Conservation (phyloP, 2,113 vertebrate species). For the Clinocottus analis region DNA sequence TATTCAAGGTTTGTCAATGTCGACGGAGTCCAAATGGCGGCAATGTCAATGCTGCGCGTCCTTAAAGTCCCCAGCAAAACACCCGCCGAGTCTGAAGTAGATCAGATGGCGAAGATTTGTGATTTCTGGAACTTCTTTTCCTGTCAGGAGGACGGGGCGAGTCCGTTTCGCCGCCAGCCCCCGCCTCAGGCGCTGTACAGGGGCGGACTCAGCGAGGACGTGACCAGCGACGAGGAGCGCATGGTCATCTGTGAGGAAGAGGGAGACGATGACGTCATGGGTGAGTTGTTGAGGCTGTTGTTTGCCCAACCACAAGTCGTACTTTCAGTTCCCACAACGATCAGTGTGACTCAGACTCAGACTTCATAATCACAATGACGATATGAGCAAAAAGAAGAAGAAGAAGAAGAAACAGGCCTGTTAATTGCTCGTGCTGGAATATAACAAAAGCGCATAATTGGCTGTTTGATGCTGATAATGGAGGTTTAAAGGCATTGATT, state of each 20-base stretch:
- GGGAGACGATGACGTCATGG: conserved; percentile 91
- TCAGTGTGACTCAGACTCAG: conserved; percentile 1
- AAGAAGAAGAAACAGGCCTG: background rate
- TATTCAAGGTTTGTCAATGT: background rate
- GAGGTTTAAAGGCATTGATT: background rate
- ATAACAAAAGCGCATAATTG: conserved; percentile 10
- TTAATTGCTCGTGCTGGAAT: conserved; percentile 17
- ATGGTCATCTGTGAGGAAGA: conserved; percentile 95
- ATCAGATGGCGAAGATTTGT: background rate
- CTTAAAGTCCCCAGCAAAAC: background rate
- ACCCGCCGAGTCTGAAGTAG: background rate
- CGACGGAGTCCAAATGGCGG: background rate
- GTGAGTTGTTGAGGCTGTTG: conserved; percentile 78
- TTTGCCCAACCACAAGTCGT: conserved; percentile 21
- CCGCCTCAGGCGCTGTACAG: conserved; percentile 75
- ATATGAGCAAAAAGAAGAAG: conserved; percentile 14
- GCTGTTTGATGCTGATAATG: background rate
- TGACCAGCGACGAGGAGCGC: conserved; percentile 92
- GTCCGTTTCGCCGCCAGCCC: conserved; percentile 59
- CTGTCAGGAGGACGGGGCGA: conserved; percentile 68
- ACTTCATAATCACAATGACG: background rate
- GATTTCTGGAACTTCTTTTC: background rate
- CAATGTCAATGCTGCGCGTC: background rate
- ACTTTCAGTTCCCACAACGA: conserved; percentile 50
- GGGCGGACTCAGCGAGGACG: conserved; percentile 87